These are phyloP conservation scores for Rotaria macrura DNA, from an alignment of 2,888 invertebrate species.

Conservation along the genomic window DNA sequence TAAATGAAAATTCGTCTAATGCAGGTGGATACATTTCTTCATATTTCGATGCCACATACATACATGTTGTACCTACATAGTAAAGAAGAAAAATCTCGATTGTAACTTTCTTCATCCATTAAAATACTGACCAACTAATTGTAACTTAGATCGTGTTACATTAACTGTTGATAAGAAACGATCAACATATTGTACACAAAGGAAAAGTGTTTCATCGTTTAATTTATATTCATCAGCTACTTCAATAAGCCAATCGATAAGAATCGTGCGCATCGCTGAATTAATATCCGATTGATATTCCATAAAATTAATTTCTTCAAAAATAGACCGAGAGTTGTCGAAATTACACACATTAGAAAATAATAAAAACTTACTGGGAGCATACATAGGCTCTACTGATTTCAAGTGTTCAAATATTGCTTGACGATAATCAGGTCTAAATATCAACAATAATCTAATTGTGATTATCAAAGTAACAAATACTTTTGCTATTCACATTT, in stretches of 20 bases:
- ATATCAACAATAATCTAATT: neutral
- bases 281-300: conserved; percentile 83
- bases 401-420: neutral
- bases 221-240: conserved; percentile 86
- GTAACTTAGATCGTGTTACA: conserved; percentile 78
- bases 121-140: conserved; percentile 56
- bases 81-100: no score
- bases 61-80: conserved; percentile 71
- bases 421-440: neutral
- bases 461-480: no score
- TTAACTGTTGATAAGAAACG: conserved; percentile 87
- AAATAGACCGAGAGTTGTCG: neutral
- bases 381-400: neutral
- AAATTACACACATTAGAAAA: neutral
- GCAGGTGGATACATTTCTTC: conserved; percentile 96
- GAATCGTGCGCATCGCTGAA: conserved; percentile 76
- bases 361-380: neutral
- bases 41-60: conserved; percentile 94
- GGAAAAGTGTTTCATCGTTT: conserved; percentile 73
- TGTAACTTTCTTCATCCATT: no score
- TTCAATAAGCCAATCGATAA: conserved; percentile 94
- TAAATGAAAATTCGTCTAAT: conserved; percentile 86
- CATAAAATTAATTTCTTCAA: conserved; percentile 67
- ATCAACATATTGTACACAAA: conserved; percentile 85
- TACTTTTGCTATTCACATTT: no score